These are phyloP conservation scores for Microcebus tavaratra DNA, from an alignment of 2,113 vertebrate genomes.

Conservation along the genomic window DNA sequence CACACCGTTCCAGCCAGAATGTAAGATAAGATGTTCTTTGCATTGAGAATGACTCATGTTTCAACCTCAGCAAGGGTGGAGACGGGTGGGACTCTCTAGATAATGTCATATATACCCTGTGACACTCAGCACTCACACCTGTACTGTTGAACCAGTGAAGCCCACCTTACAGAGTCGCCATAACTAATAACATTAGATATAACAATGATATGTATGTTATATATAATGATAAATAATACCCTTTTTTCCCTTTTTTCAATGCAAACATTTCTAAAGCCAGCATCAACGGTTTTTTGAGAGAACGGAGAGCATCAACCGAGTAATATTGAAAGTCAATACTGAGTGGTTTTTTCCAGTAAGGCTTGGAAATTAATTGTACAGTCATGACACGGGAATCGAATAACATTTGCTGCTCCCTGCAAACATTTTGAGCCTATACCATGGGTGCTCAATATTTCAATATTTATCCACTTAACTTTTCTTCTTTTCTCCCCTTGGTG, in stretches of 20 bases:
- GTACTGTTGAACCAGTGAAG: background rate
- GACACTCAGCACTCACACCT: background rate
- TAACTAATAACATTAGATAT: background rate
- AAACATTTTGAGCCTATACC: background rate
- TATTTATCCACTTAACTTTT: background rate
- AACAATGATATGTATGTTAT: background rate
- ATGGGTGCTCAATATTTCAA: background rate
- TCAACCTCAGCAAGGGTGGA: background rate
- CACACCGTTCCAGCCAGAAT: background rate
- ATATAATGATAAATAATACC: background rate
- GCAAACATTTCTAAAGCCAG: background rate
- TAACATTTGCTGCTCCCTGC: background rate
- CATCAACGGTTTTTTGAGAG: too few species aligned
- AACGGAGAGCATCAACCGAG: background rate
- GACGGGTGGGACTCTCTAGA: fast-evolving
- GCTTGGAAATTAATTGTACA: background rate
- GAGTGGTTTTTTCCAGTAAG: background rate
- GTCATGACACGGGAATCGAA: fast-evolving
- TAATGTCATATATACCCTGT: fast-evolving
- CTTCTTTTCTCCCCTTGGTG: background rate
- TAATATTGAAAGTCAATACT: background rate
- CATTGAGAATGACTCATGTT: background rate
- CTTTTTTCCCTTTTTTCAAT: background rate
- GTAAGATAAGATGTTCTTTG: too few species aligned
- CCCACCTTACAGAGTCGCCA: background rate